Evolutionary conservation across 1,140 invertebrate species (phyloP).

Genomic region (Argopecten irradians): DNA sequence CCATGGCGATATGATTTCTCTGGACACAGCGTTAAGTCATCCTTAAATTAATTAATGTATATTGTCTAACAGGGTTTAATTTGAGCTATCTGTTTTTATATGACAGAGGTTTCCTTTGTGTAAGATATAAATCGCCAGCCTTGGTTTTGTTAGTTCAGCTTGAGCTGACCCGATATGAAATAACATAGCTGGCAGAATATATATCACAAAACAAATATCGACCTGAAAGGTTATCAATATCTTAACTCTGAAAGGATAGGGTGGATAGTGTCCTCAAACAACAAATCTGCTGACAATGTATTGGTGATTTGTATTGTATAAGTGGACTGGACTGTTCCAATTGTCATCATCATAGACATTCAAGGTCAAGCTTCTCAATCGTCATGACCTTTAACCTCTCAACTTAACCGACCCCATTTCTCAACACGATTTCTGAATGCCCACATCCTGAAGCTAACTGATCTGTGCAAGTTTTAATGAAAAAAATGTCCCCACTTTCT

Average conservation of each 20-base stretch:
- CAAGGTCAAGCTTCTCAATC: background rate
- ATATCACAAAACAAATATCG: background rate
- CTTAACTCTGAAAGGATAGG: background rate
- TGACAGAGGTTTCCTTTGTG: background rate
- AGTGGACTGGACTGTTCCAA: background rate
- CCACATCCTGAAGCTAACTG: background rate
- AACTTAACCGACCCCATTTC: background rate
- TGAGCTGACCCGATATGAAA: background rate
- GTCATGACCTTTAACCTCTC: background rate
- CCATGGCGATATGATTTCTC: background rate
- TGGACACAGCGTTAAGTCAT: conserved; percentile 9
- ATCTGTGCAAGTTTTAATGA: background rate
- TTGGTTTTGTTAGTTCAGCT: background rate
- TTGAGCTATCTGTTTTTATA: background rate
- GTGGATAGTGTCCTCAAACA: background rate
- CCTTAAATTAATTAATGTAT: background rate
- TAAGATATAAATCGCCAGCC: background rate
- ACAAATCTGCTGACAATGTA: background rate
- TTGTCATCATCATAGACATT: background rate
- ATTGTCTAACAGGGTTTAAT: conserved; percentile 22
- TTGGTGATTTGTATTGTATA: background rate
- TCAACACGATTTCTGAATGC: background rate
- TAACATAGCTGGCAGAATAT: background rate
- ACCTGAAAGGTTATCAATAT: background rate
- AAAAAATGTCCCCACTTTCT: conserved; percentile 15